Percentiles rank a stretch among this genome's conserved stretches.
Evolutionary conservation across 1,140 invertebrate species (phyloP).

Genomic region (Lepidurus apus): DNA sequence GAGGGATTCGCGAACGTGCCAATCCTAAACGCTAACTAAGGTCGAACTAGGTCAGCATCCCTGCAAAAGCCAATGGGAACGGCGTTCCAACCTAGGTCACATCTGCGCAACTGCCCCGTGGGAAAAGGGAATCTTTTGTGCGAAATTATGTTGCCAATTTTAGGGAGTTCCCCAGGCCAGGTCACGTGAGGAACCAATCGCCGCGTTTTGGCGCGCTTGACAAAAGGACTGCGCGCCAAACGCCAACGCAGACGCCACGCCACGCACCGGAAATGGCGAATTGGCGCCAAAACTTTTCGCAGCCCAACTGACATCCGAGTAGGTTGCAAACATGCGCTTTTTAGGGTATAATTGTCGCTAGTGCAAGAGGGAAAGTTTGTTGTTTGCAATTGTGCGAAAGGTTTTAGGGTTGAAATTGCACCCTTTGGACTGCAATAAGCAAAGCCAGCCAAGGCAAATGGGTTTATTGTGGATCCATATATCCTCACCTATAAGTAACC

Average conservation of each 20-base stretch:
- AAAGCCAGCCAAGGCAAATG: background rate
- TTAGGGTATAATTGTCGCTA: background rate
- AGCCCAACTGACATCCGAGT: background rate
- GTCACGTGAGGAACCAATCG: background rate
- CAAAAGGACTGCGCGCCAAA: too few relatives aligned
- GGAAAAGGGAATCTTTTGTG: background rate
- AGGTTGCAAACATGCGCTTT: background rate
- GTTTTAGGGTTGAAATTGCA: constrained; percentile 10
- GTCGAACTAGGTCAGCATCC: constrained; percentile 17
- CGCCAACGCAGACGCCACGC: too few relatives aligned
- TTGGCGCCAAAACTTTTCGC: constrained; percentile 9
- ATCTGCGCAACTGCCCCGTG: background rate
- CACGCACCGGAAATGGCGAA: background rate
- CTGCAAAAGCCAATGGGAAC: background rate
- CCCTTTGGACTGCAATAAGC: background rate
- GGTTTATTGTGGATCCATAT: background rate
- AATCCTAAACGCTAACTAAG: background rate
- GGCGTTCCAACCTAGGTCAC: background rate
- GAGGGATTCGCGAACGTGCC: constrained; percentile 13
- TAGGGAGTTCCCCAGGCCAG: background rate
- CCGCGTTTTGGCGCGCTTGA: too few relatives aligned
- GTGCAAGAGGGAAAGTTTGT: background rate
- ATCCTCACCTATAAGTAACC: background rate
- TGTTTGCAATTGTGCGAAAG: background rate
- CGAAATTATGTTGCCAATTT: background rate